Evolutionary conservation across 2,888 invertebrate genomes (phyloP), one percentile per base, ranked within the genome.

Genomic region (Drosophila neonasuta): DNA sequence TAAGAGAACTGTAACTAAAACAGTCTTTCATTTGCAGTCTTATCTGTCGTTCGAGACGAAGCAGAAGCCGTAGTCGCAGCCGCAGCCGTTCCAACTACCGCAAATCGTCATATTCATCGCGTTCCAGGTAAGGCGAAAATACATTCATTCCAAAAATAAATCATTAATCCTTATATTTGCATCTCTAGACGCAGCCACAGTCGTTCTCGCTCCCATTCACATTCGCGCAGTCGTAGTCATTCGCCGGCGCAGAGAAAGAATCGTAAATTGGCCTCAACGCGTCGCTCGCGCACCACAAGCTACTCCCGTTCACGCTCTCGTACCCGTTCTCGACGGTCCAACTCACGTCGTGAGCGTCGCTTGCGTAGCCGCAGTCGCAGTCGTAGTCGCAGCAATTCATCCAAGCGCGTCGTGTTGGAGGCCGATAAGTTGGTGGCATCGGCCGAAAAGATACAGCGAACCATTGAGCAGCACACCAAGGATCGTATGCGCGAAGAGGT

Each of bases 361-460:
- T 62, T 52, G 44, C 81, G 79, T 51, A 63, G 69, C 10, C 80
- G 69, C 6, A 77, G 71, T 51, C 73, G 59, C 8, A 72, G 66
- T 17, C 76, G 77, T 29, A 86, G 71, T 34, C 68, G 58, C 20
- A 86, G 72, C 24, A 69, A 69, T 41, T 70, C 87, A 1, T 59
- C 77, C 0, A 73, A 80, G 13, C 79, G 78, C 15, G 52, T 90
- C 1, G 77, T 84, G 0, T 66, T 90, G 2, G 88, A 90, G 62
- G 77, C 90, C 2, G 89, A 89, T 29, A 88, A 90, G 51, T 54
- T 90, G 24, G 88, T 90, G 2, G 86, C 84, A 5, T 88, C 89
- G 0, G 90, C 90, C 0, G 90, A 89, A 63, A 80, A 89, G 55
- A 90, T 90, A 44, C 88, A 90, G 58, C 81, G 87, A 1, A 86